Evolutionary conservation across 2,797 vertebrate species (phyloP), one percentile per base, ranked within the genome.

Genomic region (Megalops cyprinoides): DNA sequence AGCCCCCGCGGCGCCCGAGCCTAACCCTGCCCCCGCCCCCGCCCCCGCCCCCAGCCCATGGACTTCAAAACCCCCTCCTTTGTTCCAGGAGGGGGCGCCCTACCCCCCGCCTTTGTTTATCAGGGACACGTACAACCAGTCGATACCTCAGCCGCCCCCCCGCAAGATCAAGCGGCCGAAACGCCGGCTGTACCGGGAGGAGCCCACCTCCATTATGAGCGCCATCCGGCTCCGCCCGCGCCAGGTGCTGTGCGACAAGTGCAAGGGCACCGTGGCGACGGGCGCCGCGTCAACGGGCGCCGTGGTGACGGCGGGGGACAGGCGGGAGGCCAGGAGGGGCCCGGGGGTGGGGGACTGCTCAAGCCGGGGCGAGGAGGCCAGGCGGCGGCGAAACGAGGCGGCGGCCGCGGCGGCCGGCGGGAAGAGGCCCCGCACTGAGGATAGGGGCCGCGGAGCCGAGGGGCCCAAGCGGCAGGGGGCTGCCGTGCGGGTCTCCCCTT

Each of bases 101-200:
- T 99, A 99, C 82, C 98, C 98, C 76, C 98, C 98, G 58, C 98
- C 98, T 76, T 94, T 99, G 91, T 98, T 99, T 94, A 98, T 99
- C 96, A 97, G 98, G 96, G 97, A 99, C 96, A 97, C 97, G 0
- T 99, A 99, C 90, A 97, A 97, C 96, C 97, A 98, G 89, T 95
- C 97, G 84, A 96, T 99, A 97, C 98, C 98, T 97, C 98, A 99
- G 92, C 98, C 98, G 10, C 97, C 94, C 0, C 97, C 97, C n/a
- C 96, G 98, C 74, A 98, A 97, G 90, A 99, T 99, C 89, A 98
- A 97, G 85, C 94, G 97, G 86, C 97, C 97, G 46, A 99, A 98
- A 87, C 94, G 97, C 49, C 97, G 97, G 89, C 97, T 98, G 86
- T 98, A 97, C 92, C 95, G 96, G 82, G 98, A 99, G 93, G 98